Evolutionary conservation across 2,888 invertebrate species (phyloP).

Genomic region (Dasypolia templi): DNA sequence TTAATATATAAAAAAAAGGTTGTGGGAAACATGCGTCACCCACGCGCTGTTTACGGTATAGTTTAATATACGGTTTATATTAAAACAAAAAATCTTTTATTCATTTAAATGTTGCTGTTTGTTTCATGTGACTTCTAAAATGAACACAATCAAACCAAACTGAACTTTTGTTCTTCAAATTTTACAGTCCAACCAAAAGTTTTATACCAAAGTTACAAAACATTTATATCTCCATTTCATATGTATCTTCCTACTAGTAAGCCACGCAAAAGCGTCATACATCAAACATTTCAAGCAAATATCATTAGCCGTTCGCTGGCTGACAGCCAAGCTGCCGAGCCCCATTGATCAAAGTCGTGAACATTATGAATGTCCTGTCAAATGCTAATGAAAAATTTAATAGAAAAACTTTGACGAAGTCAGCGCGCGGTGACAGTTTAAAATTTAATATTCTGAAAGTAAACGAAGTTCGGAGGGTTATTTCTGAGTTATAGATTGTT

Average conservation of each 20-base stretch:
- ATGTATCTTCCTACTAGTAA: neutral
- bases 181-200: neutral
- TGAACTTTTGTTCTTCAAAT: neutral
- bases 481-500: conserved; percentile 50
- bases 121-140: neutral
- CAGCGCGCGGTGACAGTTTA: conserved; percentile 82
- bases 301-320: conserved; percentile 64
- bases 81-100: too few relatives aligned
- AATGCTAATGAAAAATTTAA: conserved; percentile 88
- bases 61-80: too few relatives aligned
- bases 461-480: conserved; percentile 68
- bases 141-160: neutral
- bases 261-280: conserved; percentile 42
- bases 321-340: conserved; percentile 60
- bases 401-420: conserved; percentile 88
- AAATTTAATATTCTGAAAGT: conserved; percentile 83
- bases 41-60: too few relatives aligned
- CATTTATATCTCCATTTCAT: conserved; percentile 2
- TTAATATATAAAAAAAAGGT: too few relatives aligned
- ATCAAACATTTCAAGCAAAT: conserved; percentile 61
- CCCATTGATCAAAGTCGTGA: conserved; percentile 86
- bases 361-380: conserved; percentile 88
- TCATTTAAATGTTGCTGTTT: neutral
- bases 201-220: neutral
- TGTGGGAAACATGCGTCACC: too few relatives aligned